Base-by-base conservation (phyloP, 2,113 vertebrate genomes). In the Nerophis lumbriciformis region DNA sequence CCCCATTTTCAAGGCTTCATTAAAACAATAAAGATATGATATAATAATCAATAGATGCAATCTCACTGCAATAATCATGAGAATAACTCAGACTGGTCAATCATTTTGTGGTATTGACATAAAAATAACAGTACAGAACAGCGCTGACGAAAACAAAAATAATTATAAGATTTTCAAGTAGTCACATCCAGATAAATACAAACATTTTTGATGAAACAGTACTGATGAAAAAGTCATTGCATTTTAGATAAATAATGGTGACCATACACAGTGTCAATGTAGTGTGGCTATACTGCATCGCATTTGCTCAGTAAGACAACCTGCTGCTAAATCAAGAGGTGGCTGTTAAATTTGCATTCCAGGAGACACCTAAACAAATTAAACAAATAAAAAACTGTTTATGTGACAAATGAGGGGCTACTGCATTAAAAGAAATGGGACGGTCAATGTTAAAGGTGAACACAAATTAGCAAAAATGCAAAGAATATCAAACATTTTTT, bases 121-220 rank as follows among this genome's bases (percentile, higher is more conserved):
- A 81, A 69, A 66, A 57, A 76, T 75, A 82, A 74, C 72, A 79
- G 61, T 78, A 77, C 65, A 68, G 68, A 86, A 90, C 88, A 88
- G 88, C 83, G 69, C 86, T 55, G 77, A 11, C 12, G 6, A 60
- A 48, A 6, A 36, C 48, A 82, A 76, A 74, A 81, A 72, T 6
- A 58, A 72, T 75, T 75, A 76, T 70, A 78, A 69, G 76, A 69
- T 70, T 73, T 91, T 91, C 90, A 92, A 92, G 90, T 91, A 88
- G 83, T 84, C 74, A 83, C 77, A 88, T 89, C 83, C 76, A 81
- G 83, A 89, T 88, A 88, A 90, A 91, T 91, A 90, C 90, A 91
- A 89, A 89, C 59, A 88, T 74, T 77, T 61, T 86, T 77, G 76
- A 75, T 83, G 83, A 82, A 89, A 87, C 75, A 87, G 87, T 71